Percentiles rank a stretch among this genome's conserved stretches.
Evolutionary conservation across 2,888 invertebrate genomes (phyloP).

Genomic region (Mesoligia furuncula): DNA sequence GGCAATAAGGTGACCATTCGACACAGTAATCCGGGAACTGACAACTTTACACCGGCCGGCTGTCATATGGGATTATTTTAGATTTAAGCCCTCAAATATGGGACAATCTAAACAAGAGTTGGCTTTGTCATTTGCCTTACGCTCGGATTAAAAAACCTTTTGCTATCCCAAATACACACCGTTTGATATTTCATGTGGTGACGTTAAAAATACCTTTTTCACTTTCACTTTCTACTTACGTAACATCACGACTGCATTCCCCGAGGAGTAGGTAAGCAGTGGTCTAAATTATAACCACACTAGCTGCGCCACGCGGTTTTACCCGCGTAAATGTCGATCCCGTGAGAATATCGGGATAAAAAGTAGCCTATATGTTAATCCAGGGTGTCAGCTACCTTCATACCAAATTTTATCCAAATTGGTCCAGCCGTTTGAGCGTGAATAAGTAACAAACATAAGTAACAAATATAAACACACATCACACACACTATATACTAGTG

Average conservation of each 20-base stretch:
- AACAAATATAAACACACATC: too few species aligned
- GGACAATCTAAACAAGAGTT: constrained; percentile 32
- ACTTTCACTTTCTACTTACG: neutral
- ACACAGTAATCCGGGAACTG: constrained; percentile 41
- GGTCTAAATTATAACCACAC: neutral
- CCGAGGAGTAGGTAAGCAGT: neutral
- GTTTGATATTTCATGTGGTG: constrained; percentile 21
- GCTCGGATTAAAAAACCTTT: constrained; percentile 18
- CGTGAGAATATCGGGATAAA: too few species aligned
- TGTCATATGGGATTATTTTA: constrained; percentile 39
- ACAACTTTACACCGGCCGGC: constrained; percentile 40
- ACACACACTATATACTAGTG: too few species aligned
- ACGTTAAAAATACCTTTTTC: neutral
- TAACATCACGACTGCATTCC: neutral
- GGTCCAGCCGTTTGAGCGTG: too few species aligned
- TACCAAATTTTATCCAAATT: too few species aligned
- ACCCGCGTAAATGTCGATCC: too few species aligned
- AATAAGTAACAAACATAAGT: too few species aligned
- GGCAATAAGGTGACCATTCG: constrained; percentile 32
- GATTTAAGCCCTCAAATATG: constrained; percentile 29
- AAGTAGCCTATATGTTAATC: too few species aligned
- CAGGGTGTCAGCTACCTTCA: too few species aligned
- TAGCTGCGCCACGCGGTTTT: too few species aligned
- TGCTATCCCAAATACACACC: constrained; percentile 5
- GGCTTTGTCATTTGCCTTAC: constrained; percentile 9